phyloP scores from a whole-genome alignment of 2,113 vertebrate species.

The Nanorana parkeri region DNA sequence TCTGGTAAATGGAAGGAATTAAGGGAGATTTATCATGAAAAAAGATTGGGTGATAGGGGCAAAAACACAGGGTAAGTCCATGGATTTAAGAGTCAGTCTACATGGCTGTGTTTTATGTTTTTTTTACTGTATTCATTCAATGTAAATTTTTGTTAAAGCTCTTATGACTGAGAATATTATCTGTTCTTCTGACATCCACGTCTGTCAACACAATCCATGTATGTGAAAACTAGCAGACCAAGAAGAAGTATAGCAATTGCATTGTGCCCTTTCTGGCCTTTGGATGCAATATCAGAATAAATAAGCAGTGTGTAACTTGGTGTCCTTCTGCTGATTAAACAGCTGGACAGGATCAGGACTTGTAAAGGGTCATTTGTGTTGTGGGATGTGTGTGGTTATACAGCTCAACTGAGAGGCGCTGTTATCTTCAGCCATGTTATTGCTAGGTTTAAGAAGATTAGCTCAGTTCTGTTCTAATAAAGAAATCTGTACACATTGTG shows the following conservation, averaged over 20 bases:
- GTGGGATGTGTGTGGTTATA: conserved; percentile 43
- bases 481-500: conserved; percentile 49
- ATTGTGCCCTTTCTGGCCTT: conserved; percentile 23
- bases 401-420: conserved; percentile 26
- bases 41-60: no score
- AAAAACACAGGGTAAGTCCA: no score
- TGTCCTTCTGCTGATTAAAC: conserved; percentile 47
- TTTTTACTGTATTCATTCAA: not conserved
- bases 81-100: no score
- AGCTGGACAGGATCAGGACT: conserved; percentile 47
- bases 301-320: conserved; percentile 2
- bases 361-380: conserved; percentile 45
- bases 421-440: conserved; percentile 53
- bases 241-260: not conserved
- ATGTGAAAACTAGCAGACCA: not conserved
- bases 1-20: no score
- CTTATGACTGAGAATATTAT: not conserved
- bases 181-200: not conserved
- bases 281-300: conserved; percentile 30
- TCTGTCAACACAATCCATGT: not conserved
- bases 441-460: conserved; percentile 54
- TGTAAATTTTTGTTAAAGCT: not conserved
- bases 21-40: no score
- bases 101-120: no score
- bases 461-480: conserved; percentile 39